A percentile compares a stretch with the other conserved stretches of the same genome.
Evolutionary conservation across 2,113 vertebrate genomes (phyloP).

Genomic region (Prinia subflava): DNA sequence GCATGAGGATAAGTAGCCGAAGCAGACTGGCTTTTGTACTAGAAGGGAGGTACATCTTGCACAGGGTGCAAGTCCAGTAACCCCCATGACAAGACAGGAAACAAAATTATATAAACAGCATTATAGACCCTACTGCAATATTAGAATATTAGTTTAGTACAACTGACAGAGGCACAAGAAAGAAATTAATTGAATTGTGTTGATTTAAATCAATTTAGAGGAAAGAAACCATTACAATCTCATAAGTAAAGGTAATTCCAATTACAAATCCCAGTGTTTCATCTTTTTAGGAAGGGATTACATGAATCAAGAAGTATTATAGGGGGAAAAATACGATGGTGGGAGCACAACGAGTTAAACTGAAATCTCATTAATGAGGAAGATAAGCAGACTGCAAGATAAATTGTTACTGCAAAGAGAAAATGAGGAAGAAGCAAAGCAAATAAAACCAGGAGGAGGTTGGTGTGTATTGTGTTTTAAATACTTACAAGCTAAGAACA

Average conservation of each 20-base stretch:
- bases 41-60: neutral
- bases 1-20: neutral
- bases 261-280: neutral
- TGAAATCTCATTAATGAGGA: neutral
- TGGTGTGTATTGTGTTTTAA: neutral
- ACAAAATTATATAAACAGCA: neutral
- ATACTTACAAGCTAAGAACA: neutral
- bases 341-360: neutral
- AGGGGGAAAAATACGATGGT: neutral
- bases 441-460: neutral
- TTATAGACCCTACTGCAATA: neutral
- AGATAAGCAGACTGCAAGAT: neutral
- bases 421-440: neutral
- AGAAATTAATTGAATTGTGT: neutral
- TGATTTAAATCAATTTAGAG: neutral
- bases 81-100: neutral
- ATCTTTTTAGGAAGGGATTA: neutral
- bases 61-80: neutral
- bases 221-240: neutral
- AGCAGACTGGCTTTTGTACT: neutral
- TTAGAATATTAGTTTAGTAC: neutral
- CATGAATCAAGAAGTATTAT: neutral
- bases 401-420: neutral
- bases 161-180: neutral
- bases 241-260: neutral